Evolutionary conservation across 2,888 invertebrate species (phyloP).

Genomic region (Ligdia adustata): DNA sequence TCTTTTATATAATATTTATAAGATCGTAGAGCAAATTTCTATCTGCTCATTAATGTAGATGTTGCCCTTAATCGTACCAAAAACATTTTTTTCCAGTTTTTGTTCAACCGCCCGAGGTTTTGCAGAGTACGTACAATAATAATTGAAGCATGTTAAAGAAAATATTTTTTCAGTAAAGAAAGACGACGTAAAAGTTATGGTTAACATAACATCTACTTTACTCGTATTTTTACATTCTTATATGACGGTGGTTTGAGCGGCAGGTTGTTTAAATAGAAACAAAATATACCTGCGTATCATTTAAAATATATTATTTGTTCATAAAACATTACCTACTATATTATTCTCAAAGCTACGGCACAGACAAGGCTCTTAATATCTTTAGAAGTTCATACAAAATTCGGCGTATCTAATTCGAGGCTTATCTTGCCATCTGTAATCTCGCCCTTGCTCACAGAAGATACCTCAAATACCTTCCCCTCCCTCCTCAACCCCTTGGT

Average conservation of each 20-base stretch:
- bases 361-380: slow-evolving; percentile 69
- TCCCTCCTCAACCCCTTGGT: slow-evolving; percentile 31
- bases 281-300: slow-evolving; percentile 6
- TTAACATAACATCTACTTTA: slow-evolving; percentile 5
- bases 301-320: slow-evolving; percentile 53
- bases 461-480: slow-evolving; percentile 66
- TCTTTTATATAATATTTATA: too few species aligned
- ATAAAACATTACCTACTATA: slow-evolving; percentile 66
- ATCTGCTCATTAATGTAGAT: not conserved
- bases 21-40: not conserved
- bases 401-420: slow-evolving; percentile 80
- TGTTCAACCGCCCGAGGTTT: not conserved
- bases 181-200: too few species aligned
- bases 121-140: not conserved
- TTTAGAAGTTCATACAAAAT: slow-evolving; percentile 80
- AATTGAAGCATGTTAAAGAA: not conserved
- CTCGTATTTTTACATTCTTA: too few species aligned
- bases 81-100: not conserved
- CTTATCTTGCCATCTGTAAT: slow-evolving; percentile 83
- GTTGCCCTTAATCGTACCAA: not conserved
- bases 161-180: not conserved
- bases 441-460: slow-evolving; percentile 67
- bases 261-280: too few species aligned
- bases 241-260: too few species aligned
- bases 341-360: slow-evolving; percentile 70